A percentile compares a stretch with the other conserved stretches of the same genome.
Conservation (phyloP, 23 tunicate species). For the Clavelina lepadiformis region DNA sequence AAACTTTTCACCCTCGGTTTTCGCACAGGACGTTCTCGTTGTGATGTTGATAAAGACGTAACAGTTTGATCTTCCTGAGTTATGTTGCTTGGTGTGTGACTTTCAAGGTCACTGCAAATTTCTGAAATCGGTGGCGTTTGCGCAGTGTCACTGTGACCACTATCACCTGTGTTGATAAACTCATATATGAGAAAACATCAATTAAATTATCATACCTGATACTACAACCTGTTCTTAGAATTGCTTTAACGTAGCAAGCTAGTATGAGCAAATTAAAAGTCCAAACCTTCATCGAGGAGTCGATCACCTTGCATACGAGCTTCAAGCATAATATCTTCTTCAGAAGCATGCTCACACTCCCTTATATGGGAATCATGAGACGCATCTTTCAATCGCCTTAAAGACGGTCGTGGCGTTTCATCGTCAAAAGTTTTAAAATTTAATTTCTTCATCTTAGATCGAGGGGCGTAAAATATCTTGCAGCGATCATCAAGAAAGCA, state of each 20-base stretch:
- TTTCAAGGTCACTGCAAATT: not conserved
- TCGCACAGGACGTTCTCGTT: slow-evolving; percentile 6
- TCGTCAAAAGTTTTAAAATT: not conserved
- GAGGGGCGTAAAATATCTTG: slow-evolving; percentile 55
- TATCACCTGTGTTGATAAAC: too few species aligned
- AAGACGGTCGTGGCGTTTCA: slow-evolving; percentile 16
- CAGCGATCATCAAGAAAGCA: slow-evolving; percentile 80
- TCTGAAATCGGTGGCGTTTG: not conserved
- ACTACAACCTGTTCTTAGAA: too few species aligned
- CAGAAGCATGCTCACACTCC: not conserved
- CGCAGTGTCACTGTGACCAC: too few species aligned
- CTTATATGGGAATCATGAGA: not conserved
- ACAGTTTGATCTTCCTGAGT: not conserved
- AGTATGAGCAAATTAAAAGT: too few species aligned
- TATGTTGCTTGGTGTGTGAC: not conserved
- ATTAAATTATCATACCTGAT: too few species aligned
- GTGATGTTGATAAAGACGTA: not conserved
- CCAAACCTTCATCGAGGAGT: too few species aligned
- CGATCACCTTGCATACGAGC: too few species aligned
- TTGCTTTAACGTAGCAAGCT: too few species aligned
- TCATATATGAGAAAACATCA: too few species aligned
- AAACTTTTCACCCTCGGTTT: slow-evolving; percentile 24
- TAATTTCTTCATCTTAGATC: slow-evolving; percentile 33
- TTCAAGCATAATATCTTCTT: not conserved
- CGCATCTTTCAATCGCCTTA: slow-evolving; percentile 1